Evolutionary conservation across 2,888 invertebrate genomes (phyloP), one percentile per base, ranked within the genome.

Genomic region (Tolmerus cingulatus): DNA sequence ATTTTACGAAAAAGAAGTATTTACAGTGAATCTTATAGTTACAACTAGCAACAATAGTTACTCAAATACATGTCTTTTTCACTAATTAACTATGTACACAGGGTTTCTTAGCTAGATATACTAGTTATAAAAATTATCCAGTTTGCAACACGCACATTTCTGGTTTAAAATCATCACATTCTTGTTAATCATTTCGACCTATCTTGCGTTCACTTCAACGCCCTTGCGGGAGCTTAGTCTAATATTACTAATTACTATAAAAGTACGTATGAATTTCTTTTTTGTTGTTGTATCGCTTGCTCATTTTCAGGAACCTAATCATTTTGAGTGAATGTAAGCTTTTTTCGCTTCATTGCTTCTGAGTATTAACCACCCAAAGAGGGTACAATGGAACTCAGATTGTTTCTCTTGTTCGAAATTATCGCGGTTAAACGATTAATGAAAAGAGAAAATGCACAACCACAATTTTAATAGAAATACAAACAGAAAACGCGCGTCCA

Each of bases 131-230:
- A 85, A 82, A 82, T 82, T 30, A 85, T 74, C 34, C 43, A 27
- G 14, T 46, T 27, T 27, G 27, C 66, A 84, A 85, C 46, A 46
- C 30, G 27, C 57, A 40, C 46, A 74, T 74, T 27, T 46, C 34
- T 82, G 30, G 43, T 14, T 74, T 85, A 85, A 85, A 85, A 85
- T 85, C 85, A 85, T 85, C 85, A 85, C 85, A 85, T 85, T 85
- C 46, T 74, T 85, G 23, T 85, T 85, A 74, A 85, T 85, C 16
- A 30, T 30, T 74, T 74, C 27, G 34, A 74, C 74, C 27, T 74
- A 74, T 74, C 51, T 66, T 51, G 51, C 51, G 51, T 66, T 66
- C 12, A 66, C 27, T 66, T 9, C 9, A 23, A 7, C 8, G 23
- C 66, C 23, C 14, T 66, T 66, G 66, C 4, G 66, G 66, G 27